Base-by-base conservation (phyloP, 2,888 invertebrate genomes). In the Hofmannophila pseudospretella region DNA sequence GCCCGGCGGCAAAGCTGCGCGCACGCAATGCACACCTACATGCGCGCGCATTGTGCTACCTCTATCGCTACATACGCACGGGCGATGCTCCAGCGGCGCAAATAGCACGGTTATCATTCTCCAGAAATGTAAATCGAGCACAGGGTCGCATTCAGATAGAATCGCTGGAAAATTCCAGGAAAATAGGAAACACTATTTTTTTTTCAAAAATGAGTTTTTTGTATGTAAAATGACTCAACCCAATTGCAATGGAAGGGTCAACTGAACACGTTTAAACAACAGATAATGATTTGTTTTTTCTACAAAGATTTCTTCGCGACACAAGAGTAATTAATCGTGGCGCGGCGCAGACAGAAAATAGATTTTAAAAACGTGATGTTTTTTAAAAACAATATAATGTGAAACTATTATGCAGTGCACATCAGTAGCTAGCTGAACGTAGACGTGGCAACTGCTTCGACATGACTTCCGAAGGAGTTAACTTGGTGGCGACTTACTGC, bases 401-500 rank as follows among this genome's bases (percentile, higher is more conserved):
- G 38, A 43, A 48, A 55, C 62, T 63, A 55, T 56, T 65, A 63
- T 66, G 64, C 19, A 7, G 25, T 16, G 31, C 19, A 20, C 36
- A 53, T 73, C 76, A 82, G 81, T 84, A 61, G 67, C 51, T 62
- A 46, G 52, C 52, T 60, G 51, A 58, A 44, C 69, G 69, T 52
- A 5, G 16, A 16, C 62, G 54, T 37, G 47, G 61, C 41, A 9
- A 28, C 23, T 23, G 9, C 28, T 33, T 10, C 16, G 32, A 9
- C 7, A 34, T 80, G 62, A 63, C 58, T 42, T 69, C 79, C 42
- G 92, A 92, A 69, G 89, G 91, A 39, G 82, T 84, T 34, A 92
- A 89, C 61, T 80, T 93, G 48, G 81, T 91, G 45, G 90, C 90
- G 35, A 93, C 93, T 33, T 93, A 92, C 66, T 75, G 88, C 60